Evolutionary conservation across 2,888 invertebrate genomes (phyloP).

Genomic region (Baronia brevicornis): DNA sequence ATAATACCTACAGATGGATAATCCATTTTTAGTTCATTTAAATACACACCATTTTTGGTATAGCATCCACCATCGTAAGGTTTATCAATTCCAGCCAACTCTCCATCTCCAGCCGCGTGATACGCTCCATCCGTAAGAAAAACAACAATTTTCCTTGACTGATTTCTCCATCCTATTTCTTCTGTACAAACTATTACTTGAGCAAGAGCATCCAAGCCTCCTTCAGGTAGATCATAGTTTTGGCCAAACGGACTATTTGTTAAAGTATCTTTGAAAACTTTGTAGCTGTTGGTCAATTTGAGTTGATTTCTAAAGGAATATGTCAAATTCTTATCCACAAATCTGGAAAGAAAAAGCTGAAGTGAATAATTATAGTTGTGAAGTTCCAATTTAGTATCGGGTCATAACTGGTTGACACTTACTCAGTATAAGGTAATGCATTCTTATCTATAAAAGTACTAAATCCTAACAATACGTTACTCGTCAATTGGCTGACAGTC

Average conservation of each 20-base stretch:
- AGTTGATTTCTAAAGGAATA: slow-evolving; percentile 88
- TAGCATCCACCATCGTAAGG: slow-evolving; percentile 85
- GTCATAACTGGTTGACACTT: too few relatives aligned
- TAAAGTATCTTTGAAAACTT: slow-evolving; percentile 53
- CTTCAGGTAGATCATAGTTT: slow-evolving; percentile 84
- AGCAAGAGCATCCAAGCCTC: slow-evolving; percentile 91
- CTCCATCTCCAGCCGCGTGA: slow-evolving; percentile 88
- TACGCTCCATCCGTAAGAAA: slow-evolving; percentile 86
- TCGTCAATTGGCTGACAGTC: slow-evolving; percentile 75
- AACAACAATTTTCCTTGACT: slow-evolving; percentile 84
- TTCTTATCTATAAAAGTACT: slow-evolving; percentile 83
- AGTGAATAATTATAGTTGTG: too few relatives aligned
- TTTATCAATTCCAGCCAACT: slow-evolving; percentile 75
- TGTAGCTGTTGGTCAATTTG: slow-evolving; percentile 75
- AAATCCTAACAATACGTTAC: slow-evolving; percentile 78
- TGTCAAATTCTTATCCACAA: slow-evolving; percentile 16
- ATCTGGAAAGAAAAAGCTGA: slow-evolving; percentile 10
- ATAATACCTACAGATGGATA: slow-evolving; percentile 87
- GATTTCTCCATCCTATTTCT: slow-evolving; percentile 85
- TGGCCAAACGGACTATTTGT: slow-evolving; percentile 53
- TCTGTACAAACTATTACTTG: slow-evolving; percentile 80
- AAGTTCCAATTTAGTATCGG: too few relatives aligned
- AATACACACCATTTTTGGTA: slow-evolving; percentile 69
- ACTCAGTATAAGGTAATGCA: slow-evolving; percentile 44
- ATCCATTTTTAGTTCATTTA: slow-evolving; percentile 77